A percentile compares a stretch with the other conserved stretches of the same genome.
Evolutionary conservation across 2,888 invertebrate genomes (phyloP).

Genomic region (Panzeria rudis): DNA sequence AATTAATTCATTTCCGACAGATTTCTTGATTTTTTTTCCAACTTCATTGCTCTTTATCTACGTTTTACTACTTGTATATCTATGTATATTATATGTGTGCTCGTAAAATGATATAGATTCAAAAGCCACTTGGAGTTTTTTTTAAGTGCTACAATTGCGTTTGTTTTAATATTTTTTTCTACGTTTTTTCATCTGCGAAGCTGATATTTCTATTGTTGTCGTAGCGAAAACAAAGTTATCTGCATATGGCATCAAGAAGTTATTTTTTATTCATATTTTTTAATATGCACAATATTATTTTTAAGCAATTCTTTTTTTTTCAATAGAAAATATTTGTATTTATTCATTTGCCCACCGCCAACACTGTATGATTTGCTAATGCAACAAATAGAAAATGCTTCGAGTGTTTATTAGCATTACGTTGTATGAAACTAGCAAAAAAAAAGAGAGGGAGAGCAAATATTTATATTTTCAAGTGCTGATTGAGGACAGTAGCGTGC

Average conservation of each 20-base stretch:
- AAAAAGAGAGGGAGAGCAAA: constrained; percentile 1
- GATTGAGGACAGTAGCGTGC: constrained; percentile 3
- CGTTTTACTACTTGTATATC: constrained; percentile 12
- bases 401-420: constrained; percentile 70
- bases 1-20: constrained; percentile 75
- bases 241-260: constrained; percentile 70
- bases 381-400: constrained; percentile 64
- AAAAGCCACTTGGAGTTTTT: constrained; percentile 52
- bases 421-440: constrained; percentile 18
- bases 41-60: constrained; percentile 33
- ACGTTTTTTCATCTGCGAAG: constrained; percentile 26
- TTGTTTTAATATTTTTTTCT: constrained; percentile 57
- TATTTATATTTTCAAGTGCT: not conserved
- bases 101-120: constrained; percentile 49
- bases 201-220: constrained; percentile 71
- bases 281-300: constrained; percentile 64
- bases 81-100: not conserved
- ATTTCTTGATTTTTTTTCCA: constrained; percentile 37
- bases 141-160: constrained; percentile 63
- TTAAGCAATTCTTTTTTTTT: constrained; percentile 34
- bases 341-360: constrained; percentile 68
- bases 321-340: constrained; percentile 37
- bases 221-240: constrained; percentile 67
- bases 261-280: constrained; percentile 58
- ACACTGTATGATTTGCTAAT: constrained; percentile 64